Base-by-base conservation (phyloP, 2,888 invertebrate species). In the Morpho achilles region DNA sequence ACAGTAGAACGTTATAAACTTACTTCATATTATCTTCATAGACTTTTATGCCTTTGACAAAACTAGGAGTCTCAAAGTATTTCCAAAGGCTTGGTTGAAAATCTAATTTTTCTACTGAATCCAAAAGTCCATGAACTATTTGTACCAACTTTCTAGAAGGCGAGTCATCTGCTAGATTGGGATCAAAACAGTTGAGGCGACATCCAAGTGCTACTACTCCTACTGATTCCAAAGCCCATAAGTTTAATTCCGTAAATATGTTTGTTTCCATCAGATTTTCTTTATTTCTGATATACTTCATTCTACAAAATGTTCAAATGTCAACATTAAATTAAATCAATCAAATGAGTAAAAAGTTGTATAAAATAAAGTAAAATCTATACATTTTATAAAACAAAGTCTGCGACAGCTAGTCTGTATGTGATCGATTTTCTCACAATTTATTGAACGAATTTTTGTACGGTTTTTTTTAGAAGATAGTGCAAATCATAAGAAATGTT, bases 211-310 rank as follows among this genome's bases (percentile, higher is more conserved):
- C 84, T 0, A 89, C 81, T 50, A 85, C 74, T 0, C 75, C 82
- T 8, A 85, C 79, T 0, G 92, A 93, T 73, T 94, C 94, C 32
- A 94, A 74, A 0, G 93, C 89, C 94, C 94, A 94, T 66, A 92
- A 87, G 63, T 92, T 91, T 69, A 93, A 79, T 75, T 93, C 92
- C 23, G 85, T 82, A 52, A 83, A 76, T 50, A 94, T 92, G 60
- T 92, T 87, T 0, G 79, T 79, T 1, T 91, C 91, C 58, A 94
- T 86, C 78, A 92, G 93, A 40, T 91, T 79, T 0, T 90, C 80
- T 7, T 81, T 77, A 64, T 93, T 65, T 50, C 91, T 89, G 59
- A 91, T 76, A 44, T 75, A 81, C 66, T 79, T 81, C 69, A 93
- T 87, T 70, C 94, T 93, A 73, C 40, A 46, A 84, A 80, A 6